A percentile compares a stretch with the other conserved stretches of the same genome.
Conservation (phyloP, 2,888 invertebrate species). For the Aspidiotus destructor region DNA sequence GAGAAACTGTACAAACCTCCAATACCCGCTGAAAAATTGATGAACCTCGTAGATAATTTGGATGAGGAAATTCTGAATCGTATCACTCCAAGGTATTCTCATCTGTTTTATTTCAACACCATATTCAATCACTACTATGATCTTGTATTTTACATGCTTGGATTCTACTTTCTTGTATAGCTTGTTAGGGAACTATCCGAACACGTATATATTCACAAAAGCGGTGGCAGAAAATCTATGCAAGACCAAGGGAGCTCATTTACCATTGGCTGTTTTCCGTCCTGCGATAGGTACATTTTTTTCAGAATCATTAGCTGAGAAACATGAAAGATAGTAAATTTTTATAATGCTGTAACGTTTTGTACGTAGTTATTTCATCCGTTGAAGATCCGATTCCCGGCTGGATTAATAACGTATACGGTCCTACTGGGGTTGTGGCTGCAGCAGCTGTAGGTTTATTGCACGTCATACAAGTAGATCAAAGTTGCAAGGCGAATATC, state of each 20-base stretch:
- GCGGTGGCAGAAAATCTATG: constrained; percentile 74
- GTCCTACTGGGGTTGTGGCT: constrained; percentile 50
- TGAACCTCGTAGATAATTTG: constrained; percentile 35
- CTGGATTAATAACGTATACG: constrained; percentile 64
- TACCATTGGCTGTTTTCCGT: constrained; percentile 75
- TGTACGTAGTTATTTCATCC: constrained; percentile 41
- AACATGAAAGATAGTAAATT: not conserved
- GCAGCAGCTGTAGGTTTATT: constrained; percentile 52
- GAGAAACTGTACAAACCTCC: constrained; percentile 37
- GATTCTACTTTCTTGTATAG: constrained; percentile 31
- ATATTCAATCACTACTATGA: not conserved
- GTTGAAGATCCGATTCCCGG: constrained; percentile 45
- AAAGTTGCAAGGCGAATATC: constrained; percentile 51
- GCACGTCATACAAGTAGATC: constrained; percentile 49
- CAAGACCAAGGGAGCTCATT: constrained; percentile 51
- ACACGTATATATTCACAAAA: constrained; percentile 87
- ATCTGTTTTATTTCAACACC: no score
- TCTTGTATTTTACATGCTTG: not conserved
- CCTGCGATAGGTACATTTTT: constrained; percentile 55
- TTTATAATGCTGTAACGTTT: not conserved
- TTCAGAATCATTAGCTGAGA: not conserved
- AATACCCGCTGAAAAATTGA: constrained; percentile 34
- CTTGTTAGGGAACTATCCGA: constrained; percentile 59
- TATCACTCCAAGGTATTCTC: constrained; percentile 42
- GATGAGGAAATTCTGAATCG: constrained; percentile 35